These are phyloP conservation scores for Syngnathoides biaculeatus DNA, from an alignment of 2,113 vertebrate species.

Conservation along the genomic window DNA sequence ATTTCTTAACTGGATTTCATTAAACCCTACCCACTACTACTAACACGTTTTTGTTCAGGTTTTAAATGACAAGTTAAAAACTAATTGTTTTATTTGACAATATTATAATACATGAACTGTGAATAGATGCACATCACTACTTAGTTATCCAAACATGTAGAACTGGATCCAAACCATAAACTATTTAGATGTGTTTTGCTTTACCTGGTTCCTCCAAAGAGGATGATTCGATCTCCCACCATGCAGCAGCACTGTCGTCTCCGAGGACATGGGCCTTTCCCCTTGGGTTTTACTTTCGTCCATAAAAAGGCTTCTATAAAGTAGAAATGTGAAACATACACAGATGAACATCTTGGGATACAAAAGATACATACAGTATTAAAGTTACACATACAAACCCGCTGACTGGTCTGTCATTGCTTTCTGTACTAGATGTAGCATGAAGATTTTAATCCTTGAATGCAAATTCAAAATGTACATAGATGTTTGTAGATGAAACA, in stretches of 20 bases:
- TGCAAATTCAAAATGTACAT: not conserved
- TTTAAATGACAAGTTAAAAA: not conserved
- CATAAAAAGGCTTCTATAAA: constrained; percentile 78
- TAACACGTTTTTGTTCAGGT: not conserved
- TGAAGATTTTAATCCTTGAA: not conserved
- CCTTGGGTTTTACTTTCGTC: constrained; percentile 91
- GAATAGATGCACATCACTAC: not conserved
- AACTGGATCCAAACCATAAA: no score
- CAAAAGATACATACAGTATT: not conserved
- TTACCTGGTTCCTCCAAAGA: constrained; percentile 97
- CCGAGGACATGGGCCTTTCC: constrained; percentile 91
- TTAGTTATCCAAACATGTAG: not conserved
- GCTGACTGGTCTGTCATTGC: not conserved
- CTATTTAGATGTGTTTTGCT: constrained; percentile 11
- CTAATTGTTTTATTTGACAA: not conserved
- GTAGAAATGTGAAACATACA: not conserved
- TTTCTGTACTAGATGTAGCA: not conserved
- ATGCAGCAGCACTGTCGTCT: constrained; percentile 97
- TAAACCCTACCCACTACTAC: no score
- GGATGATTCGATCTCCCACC: constrained; percentile 93
- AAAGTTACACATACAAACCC: not conserved
- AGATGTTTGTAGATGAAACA: not conserved
- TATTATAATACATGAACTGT: not conserved
- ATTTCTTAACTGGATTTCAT: no score
- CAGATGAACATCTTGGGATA: not conserved